Conservation (phyloP, 1,140 invertebrate genomes). For the Papilio dardanus region DNA sequence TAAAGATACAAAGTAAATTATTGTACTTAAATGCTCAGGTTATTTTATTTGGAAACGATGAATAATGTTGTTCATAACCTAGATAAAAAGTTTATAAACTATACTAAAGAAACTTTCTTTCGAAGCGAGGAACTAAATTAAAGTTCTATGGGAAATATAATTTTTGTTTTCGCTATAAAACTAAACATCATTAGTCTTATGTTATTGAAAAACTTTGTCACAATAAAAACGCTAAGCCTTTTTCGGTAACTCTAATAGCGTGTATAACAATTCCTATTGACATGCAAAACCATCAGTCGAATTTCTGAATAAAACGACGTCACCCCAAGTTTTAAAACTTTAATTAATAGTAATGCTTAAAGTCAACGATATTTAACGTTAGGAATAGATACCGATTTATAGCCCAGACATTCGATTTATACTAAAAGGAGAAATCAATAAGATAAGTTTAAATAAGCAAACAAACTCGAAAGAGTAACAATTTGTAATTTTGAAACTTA, state of each 20-base stretch:
- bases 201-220: background rate
- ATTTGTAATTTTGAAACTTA: constrained; percentile 28
- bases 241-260: background rate
- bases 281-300: constrained; percentile 29
- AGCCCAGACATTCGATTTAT: constrained; percentile 17
- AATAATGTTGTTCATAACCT: background rate
- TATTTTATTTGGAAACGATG: constrained; percentile 1
- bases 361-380: constrained; percentile 22
- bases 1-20: constrained; percentile 1
- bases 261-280: constrained; percentile 17
- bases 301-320: background rate
- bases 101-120: background rate
- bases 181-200: background rate
- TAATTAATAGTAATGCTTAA: constrained; percentile 6
- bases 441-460: constrained; percentile 3
- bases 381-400: constrained; percentile 17
- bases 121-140: background rate
- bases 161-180: background rate
- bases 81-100: background rate
- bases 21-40: background rate
- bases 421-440: background rate
- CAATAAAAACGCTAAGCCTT: constrained; percentile 1
- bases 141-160: background rate
- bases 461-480: constrained; percentile 5
- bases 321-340: constrained; percentile 6